A percentile compares a stretch with the other conserved stretches of the same genome.
These are phyloP conservation scores for Nomada ruficornis DNA, from an alignment of 2,888 invertebrate species.

Conservation along the genomic window DNA sequence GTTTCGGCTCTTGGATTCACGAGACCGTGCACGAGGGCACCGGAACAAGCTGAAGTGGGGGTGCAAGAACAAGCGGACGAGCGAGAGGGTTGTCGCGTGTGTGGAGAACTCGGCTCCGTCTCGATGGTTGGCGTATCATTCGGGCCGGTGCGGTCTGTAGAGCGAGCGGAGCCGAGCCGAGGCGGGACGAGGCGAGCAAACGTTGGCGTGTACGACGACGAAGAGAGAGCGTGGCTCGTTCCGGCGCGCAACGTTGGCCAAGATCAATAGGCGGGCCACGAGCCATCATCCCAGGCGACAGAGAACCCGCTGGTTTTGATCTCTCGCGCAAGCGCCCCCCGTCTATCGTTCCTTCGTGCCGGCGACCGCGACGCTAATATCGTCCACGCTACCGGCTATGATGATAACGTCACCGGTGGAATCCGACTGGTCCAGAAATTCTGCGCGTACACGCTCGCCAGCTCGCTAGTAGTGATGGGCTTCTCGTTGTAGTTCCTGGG, in stretches of 20 bases:
- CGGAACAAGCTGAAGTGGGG: neutral
- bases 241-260: conserved; percentile 79
- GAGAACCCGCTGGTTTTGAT: conserved; percentile 76
- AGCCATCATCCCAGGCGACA: conserved; percentile 81
- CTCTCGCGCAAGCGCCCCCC: conserved; percentile 76
- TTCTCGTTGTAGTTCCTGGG: too few relatives aligned
- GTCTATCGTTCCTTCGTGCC: conserved; percentile 26
- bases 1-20: neutral
- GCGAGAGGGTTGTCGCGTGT: neutral
- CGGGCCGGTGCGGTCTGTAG: conserved; percentile 22
- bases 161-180: conserved; percentile 37
- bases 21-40: neutral
- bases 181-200: conserved; percentile 43
- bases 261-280: conserved; percentile 81
- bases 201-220: conserved; percentile 26
- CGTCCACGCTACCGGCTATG: conserved; percentile 39
- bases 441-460: conserved; percentile 3
- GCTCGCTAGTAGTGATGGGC: neutral
- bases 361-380: conserved; percentile 57
- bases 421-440: conserved; percentile 36
- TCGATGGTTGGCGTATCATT: conserved; percentile 44
- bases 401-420: conserved; percentile 49
- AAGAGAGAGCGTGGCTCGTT: conserved; percentile 67
- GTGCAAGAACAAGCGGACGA: neutral
- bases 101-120: conserved; percentile 16